phyloP scores from a whole-genome alignment of 2,888 invertebrate species.

The Disparrhopalites patrizii region DNA sequence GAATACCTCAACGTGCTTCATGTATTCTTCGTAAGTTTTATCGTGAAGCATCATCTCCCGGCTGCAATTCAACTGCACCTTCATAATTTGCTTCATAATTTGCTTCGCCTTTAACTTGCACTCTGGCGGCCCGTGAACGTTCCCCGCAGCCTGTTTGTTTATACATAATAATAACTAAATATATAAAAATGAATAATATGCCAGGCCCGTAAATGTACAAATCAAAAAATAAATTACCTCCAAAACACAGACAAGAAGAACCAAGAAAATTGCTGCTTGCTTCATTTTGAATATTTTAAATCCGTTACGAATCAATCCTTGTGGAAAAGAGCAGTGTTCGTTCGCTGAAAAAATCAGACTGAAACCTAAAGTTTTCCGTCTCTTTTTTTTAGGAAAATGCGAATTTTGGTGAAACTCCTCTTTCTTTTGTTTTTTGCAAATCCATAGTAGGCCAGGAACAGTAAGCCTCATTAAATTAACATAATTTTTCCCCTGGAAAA shows the following conservation, averaged over 20 bases:
- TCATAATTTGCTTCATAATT: constrained; percentile 16
- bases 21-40: constrained; percentile 14
- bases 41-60: constrained; percentile 20
- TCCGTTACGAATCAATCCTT: too few relatives aligned
- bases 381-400: too few relatives aligned
- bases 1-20: constrained; percentile 21
- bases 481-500: too few relatives aligned
- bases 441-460: too few relatives aligned
- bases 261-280: too few relatives aligned
- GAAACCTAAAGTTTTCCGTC: too few relatives aligned
- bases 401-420: too few relatives aligned
- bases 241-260: background rate
- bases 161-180: background rate
- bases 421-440: too few relatives aligned
- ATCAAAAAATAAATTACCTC: background rate
- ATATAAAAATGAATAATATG: background rate
- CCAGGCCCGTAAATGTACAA: background rate
- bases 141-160: background rate
- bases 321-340: too few relatives aligned
- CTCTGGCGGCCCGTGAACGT: constrained; percentile 23
- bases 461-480: too few relatives aligned
- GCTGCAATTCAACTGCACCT: constrained; percentile 17
- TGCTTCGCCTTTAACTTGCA: constrained; percentile 20
- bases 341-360: too few relatives aligned
- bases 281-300: too few relatives aligned